A percentile compares a stretch with the other conserved stretches of the same genome.
These are phyloP conservation scores for Illadopsis cleaveri DNA, from an alignment of 2,113 vertebrate genomes.

Conservation along the genomic window DNA sequence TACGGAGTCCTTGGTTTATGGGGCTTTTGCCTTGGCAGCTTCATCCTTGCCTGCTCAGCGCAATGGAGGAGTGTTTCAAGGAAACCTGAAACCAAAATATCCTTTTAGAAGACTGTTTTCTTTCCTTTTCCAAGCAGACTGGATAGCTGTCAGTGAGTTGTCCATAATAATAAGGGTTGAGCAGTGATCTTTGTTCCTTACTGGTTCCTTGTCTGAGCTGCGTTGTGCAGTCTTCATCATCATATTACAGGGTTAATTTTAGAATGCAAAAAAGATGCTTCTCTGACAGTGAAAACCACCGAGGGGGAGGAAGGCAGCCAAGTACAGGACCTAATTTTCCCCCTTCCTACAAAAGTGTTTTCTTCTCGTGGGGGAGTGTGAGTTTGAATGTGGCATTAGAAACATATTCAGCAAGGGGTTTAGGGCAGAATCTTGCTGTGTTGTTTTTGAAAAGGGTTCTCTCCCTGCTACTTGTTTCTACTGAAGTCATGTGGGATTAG, in stretches of 20 bases:
- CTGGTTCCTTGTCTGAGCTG: background rate
- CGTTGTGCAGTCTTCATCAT: background rate
- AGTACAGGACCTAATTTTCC: background rate
- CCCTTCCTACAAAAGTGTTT: background rate
- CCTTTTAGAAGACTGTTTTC: background rate
- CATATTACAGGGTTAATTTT: conserved; percentile 29
- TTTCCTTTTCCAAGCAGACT: background rate
- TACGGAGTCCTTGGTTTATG: accelerated
- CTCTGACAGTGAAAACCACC: conserved; percentile 22
- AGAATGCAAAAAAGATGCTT: conserved; percentile 30
- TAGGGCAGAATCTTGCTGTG: background rate
- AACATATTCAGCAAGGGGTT: background rate
- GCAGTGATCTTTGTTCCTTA: background rate
- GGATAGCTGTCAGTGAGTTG: background rate
- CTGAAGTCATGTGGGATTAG: background rate
- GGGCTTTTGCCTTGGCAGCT: background rate
- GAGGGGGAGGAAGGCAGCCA: conserved; percentile 26
- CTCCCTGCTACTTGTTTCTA: background rate
- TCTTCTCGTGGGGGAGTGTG: background rate
- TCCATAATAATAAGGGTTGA: background rate
- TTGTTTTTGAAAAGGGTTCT: background rate
- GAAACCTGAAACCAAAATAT: background rate
- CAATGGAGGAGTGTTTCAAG: background rate
- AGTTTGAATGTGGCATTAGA: background rate
- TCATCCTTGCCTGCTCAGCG: background rate